These are phyloP conservation scores for Cyphomyrmex costatus DNA, from an alignment of 1,140 invertebrate species.

Conservation along the genomic window DNA sequence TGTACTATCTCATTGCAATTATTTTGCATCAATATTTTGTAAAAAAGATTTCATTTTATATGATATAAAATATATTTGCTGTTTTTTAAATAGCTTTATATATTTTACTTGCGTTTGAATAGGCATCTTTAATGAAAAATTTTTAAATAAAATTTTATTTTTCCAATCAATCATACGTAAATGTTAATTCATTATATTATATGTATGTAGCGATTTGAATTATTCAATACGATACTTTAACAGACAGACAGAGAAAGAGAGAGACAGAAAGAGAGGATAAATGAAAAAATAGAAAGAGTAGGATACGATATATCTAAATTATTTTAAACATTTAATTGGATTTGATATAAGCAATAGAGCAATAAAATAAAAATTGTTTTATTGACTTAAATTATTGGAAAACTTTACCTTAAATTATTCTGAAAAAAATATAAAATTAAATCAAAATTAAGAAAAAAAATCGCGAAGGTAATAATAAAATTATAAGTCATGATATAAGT, in stretches of 20 bases:
- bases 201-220: constrained; percentile 2
- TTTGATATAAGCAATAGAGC: neutral
- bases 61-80: neutral
- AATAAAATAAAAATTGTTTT: neutral
- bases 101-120: neutral
- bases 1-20: neutral
- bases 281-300: neutral
- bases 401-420: constrained; percentile 18
- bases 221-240: neutral
- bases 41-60: neutral
- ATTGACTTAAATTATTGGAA: neutral
- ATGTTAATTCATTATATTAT: neutral
- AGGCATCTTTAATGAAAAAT: neutral
- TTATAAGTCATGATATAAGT: neutral
- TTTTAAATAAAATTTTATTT: constrained; percentile 24
- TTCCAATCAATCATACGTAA: neutral
- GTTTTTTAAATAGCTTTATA: neutral
- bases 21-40: constrained; percentile 4
- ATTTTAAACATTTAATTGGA: neutral
- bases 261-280: neutral
- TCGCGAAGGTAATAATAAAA: constrained; percentile 11
- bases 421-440: neutral
- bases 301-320: neutral
- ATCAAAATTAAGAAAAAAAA: neutral
- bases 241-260: neutral